A percentile compares a stretch with the other conserved stretches of the same genome.
These are phyloP conservation scores for Leptarthrus brevirostris DNA, from an alignment of 2,888 invertebrate genomes.

Conservation along the genomic window DNA sequence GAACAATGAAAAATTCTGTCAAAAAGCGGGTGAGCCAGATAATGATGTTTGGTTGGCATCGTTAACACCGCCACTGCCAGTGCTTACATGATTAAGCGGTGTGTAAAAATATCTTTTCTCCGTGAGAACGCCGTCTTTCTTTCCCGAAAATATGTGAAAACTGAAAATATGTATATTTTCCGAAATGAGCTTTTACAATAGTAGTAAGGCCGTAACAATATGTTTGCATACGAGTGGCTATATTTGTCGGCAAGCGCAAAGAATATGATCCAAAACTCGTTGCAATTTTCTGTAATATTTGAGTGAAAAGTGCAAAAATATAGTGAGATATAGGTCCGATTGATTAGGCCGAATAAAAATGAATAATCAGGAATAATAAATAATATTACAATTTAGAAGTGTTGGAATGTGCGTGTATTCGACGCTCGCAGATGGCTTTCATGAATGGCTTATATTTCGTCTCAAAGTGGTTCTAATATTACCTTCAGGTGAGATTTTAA, in stretches of 20 bases:
- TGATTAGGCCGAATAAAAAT: slow-evolving; percentile 3
- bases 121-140: not conserved
- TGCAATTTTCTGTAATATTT: not conserved
- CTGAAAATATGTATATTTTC: slow-evolving; percentile 2
- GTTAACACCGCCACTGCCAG: slow-evolving; percentile 6
- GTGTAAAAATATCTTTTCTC: slow-evolving; percentile 39
- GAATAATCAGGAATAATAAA: not conserved
- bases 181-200: slow-evolving; percentile 7
- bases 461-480: slow-evolving; percentile 66
- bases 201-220: slow-evolving; percentile 32
- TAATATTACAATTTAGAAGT: not conserved
- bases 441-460: slow-evolving; percentile 67
- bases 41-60: slow-evolving; percentile 31
- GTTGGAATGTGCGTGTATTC: slow-evolving; percentile 22
- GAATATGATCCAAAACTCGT: slow-evolving; percentile 2
- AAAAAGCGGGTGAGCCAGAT: slow-evolving; percentile 22
- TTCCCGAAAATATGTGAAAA: slow-evolving; percentile 30
- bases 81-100: slow-evolving; percentile 37
- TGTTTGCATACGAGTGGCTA: slow-evolving; percentile 22
- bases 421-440: slow-evolving; percentile 61
- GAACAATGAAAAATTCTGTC: slow-evolving; percentile 39
- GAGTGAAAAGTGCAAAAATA: slow-evolving; percentile 12
- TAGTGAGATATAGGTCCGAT: slow-evolving; percentile 14
- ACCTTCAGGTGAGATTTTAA: slow-evolving; percentile 63
- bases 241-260: not conserved